These are phyloP conservation scores for Proterorhinus semilunaris DNA, from an alignment of 2,113 vertebrate genomes.

Conservation along the genomic window DNA sequence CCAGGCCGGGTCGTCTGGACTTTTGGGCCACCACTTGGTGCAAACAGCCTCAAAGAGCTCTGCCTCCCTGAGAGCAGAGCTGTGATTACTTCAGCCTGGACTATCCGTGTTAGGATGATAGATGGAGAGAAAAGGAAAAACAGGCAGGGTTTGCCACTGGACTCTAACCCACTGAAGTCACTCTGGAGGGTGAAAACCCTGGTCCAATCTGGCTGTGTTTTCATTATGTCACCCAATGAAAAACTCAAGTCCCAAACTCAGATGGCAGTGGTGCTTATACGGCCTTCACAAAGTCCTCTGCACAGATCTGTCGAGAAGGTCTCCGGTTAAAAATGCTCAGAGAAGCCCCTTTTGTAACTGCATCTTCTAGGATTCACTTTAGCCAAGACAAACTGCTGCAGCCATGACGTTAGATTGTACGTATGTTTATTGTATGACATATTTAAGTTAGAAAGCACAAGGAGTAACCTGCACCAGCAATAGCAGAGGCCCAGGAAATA, in stretches of 20 bases:
- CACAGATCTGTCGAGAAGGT: too few relatives aligned
- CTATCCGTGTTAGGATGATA: slow-evolving; percentile 28
- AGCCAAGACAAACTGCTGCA: too few relatives aligned
- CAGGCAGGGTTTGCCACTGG: background rate
- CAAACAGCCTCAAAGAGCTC: slow-evolving; percentile 16
- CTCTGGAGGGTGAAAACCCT: background rate
- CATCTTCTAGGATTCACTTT: too few relatives aligned
- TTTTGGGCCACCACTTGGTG: slow-evolving; percentile 29
- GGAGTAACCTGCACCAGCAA: too few relatives aligned
- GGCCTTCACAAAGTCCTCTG: too few relatives aligned
- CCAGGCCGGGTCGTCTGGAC: slow-evolving; percentile 4
- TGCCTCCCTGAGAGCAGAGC: slow-evolving; percentile 12
- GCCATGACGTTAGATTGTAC: too few relatives aligned
- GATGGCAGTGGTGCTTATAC: background rate
- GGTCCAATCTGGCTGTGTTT: slow-evolving; percentile 3
- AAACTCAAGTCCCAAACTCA: background rate
- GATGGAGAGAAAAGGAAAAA: slow-evolving; percentile 20
- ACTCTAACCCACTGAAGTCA: slow-evolving; percentile 11
- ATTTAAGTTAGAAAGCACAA: too few relatives aligned
- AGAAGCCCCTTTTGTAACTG: background rate
- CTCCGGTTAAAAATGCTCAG: background rate
- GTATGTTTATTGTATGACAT: too few relatives aligned
- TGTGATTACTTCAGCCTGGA: slow-evolving; percentile 32
- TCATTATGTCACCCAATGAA: background rate
- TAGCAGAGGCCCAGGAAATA: too few relatives aligned